phyloP scores from a whole-genome alignment of 2,888 invertebrate species.

The Torymus tubicola region DNA sequence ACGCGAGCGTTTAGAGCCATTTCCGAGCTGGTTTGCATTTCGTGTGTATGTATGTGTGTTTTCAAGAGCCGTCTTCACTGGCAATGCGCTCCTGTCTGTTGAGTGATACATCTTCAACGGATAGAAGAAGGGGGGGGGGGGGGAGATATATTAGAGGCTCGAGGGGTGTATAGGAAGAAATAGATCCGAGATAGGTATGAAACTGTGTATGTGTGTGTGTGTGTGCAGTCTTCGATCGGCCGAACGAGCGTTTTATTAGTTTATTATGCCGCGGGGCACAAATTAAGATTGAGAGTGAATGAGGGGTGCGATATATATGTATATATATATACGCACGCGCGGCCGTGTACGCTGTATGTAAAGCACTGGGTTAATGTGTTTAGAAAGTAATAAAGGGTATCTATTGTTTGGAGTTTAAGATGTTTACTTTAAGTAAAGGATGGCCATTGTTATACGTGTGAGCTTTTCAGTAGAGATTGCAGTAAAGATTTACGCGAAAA shows the following conservation, averaged over 20 bases:
- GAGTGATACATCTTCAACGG: conserved; percentile 27
- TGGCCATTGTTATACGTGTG: background rate
- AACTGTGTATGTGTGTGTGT: background rate
- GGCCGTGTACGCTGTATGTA: background rate
- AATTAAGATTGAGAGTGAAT: conserved; percentile 37
- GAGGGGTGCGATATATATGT: conserved; percentile 1
- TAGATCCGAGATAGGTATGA: conserved; percentile 26
- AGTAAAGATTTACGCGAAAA: too few species aligned
- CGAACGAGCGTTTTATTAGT: conserved; percentile 35
- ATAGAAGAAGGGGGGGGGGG: background rate
- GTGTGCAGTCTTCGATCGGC: background rate
- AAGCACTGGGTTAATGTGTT: conserved; percentile 16
- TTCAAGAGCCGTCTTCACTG: conserved; percentile 33
- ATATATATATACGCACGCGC: background rate
- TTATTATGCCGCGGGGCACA: conserved; percentile 10
- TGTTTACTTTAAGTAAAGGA: too few species aligned
- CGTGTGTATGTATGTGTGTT: background rate
- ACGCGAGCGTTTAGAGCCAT: background rate
- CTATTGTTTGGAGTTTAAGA: background rate
- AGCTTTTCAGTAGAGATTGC: background rate
- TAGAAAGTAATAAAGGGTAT: conserved; percentile 23
- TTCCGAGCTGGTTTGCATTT: conserved; percentile 36
- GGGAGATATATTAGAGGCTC: background rate
- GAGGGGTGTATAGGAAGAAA: conserved; percentile 22
- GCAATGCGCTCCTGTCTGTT: background rate